These are phyloP conservation scores for Amorpha juglandis DNA, from an alignment of 2,888 invertebrate genomes.

Conservation along the genomic window DNA sequence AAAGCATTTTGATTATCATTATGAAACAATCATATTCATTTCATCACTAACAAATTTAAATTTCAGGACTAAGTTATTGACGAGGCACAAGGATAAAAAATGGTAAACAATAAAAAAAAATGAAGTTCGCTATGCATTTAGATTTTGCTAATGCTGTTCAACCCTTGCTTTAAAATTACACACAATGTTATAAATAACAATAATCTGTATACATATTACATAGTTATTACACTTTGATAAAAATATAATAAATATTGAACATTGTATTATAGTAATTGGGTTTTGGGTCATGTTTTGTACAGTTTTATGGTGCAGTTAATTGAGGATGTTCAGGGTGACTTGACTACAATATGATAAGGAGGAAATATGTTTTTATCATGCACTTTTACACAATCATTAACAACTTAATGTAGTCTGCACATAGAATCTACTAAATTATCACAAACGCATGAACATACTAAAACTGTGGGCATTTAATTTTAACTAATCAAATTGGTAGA, in stretches of 20 bases:
- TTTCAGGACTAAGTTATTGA: constrained; percentile 95
- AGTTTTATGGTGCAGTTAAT: constrained; percentile 1
- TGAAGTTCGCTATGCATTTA: constrained; percentile 66
- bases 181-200: constrained; percentile 3
- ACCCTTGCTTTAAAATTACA: constrained; percentile 39
- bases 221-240: background rate
- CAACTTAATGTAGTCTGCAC: constrained; percentile 14
- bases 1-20: constrained; percentile 23
- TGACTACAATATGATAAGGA: background rate
- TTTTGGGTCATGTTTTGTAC: background rate
- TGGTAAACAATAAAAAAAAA: constrained; percentile 86
- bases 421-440: constrained; percentile 1
- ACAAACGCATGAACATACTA: constrained; percentile 17
- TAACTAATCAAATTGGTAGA: constrained; percentile 7
- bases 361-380: constrained; percentile 8
- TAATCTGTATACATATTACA: background rate
- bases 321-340: background rate
- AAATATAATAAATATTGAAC: background rate
- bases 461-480: background rate
- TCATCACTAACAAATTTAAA: constrained; percentile 83
- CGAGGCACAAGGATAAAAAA: constrained; percentile 93
- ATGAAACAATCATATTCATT: constrained; percentile 64
- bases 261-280: background rate
- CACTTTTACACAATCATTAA: constrained; percentile 16
- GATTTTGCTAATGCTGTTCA: constrained; percentile 61